Conservation (phyloP, 2,888 invertebrate species). For the Dorcus hopei region DNA sequence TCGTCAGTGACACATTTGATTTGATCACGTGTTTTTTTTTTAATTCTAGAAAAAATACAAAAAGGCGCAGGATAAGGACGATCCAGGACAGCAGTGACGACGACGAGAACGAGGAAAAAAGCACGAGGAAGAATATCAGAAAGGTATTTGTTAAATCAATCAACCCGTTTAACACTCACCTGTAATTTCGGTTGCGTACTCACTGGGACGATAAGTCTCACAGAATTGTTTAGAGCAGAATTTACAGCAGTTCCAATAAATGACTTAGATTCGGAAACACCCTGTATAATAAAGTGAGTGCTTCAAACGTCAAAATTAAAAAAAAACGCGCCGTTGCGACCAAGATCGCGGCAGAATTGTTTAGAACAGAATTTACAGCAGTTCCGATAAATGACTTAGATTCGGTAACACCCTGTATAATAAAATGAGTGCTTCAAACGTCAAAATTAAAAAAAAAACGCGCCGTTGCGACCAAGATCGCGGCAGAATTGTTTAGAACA, state of each 20-base stretch:
- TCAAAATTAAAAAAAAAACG: too few species aligned
- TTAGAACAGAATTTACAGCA: too few species aligned
- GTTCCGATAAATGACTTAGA: not conserved
- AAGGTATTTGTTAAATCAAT: constrained; percentile 42
- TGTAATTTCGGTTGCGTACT: not conserved
- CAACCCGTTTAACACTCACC: not conserved
- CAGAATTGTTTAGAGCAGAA: not conserved
- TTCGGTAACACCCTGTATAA: too few species aligned
- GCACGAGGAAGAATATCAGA: constrained; percentile 58
- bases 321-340: too few species aligned
- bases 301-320: too few species aligned
- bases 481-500: not conserved
- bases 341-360: too few species aligned
- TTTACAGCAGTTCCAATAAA: not conserved
- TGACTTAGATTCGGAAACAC: too few species aligned
- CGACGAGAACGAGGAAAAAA: constrained; percentile 39
- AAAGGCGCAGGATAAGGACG: constrained; percentile 38
- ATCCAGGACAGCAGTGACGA: constrained; percentile 42
- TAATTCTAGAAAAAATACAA: constrained; percentile 3
- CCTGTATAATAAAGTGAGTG: too few species aligned
- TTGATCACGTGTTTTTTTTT: too few species aligned
- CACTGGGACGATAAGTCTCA: not conserved
- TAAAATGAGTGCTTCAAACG: too few species aligned
- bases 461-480: too few species aligned
- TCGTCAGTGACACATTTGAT: too few species aligned